Evolutionary conservation across 2,888 invertebrate genomes (phyloP).

Genomic region (Alviniconcha strummeri): DNA sequence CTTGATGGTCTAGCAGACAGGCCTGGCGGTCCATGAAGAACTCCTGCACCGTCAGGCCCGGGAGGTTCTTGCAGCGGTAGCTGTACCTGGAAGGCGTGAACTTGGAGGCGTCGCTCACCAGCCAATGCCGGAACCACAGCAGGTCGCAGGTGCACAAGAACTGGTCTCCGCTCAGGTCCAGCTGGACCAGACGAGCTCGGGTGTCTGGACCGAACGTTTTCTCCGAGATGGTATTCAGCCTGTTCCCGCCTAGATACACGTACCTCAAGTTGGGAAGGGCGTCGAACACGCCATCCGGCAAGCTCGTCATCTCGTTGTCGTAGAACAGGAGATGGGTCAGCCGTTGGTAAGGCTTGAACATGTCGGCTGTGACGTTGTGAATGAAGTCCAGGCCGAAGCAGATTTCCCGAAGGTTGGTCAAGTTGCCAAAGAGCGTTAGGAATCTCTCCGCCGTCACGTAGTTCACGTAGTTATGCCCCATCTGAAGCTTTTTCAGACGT

Average conservation of each 20-base stretch:
- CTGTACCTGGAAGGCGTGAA: neutral
- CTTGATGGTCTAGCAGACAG: constrained; percentile 31
- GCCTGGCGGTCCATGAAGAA: constrained; percentile 26
- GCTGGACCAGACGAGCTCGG: constrained; percentile 53
- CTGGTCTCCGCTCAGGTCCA: constrained; percentile 78
- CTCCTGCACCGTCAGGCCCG: neutral
- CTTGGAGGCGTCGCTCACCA: neutral
- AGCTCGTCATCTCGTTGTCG: constrained; percentile 19
- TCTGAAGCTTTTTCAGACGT: neutral
- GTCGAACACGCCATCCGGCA: constrained; percentile 34
- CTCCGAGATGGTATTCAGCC: constrained; percentile 35
- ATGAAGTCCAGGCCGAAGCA: neutral
- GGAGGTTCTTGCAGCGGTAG: constrained; percentile 29
- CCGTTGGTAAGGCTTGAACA: neutral
- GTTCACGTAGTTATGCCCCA: constrained; percentile 27
- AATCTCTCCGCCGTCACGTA: neutral
- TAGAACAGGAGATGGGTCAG: constrained; percentile 25
- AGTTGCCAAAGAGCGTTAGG: constrained; percentile 5
- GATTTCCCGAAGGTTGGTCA: constrained; percentile 23
- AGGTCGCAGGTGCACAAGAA: constrained; percentile 79
- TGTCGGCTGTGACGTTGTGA: neutral
- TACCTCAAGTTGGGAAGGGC: neutral
- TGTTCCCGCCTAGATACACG: constrained; percentile 33
- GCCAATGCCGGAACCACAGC: constrained; percentile 45
- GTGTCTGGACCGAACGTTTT: constrained; percentile 34